These are phyloP conservation scores for Campoplex capitator DNA, from an alignment of 2,888 invertebrate species.

Conservation along the genomic window DNA sequence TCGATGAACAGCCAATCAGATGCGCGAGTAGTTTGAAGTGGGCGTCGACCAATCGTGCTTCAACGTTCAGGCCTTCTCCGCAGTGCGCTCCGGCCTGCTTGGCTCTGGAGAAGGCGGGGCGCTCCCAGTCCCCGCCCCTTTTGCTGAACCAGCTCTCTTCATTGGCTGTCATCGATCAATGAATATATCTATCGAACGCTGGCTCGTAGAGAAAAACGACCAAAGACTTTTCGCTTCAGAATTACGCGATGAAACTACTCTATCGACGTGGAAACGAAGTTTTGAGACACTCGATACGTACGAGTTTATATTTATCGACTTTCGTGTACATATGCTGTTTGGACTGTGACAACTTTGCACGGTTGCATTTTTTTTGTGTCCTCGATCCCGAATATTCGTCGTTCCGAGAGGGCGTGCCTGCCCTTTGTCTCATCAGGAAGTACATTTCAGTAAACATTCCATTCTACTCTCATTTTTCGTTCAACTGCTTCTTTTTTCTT, in stretches of 20 bases:
- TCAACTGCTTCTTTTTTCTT: not conserved
- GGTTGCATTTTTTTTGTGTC: constrained; percentile 21
- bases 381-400: constrained; percentile 17
- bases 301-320: not conserved
- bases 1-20: not conserved
- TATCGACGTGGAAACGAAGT: not conserved
- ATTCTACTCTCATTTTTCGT: not conserved
- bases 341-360: constrained; percentile 38
- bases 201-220: not conserved
- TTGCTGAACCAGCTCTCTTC: not conserved
- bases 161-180: not conserved
- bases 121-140: not conserved
- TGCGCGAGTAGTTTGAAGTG: not conserved
- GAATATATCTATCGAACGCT: not conserved
- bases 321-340: not conserved
- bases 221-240: constrained; percentile 3
- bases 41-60: not conserved
- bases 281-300: not conserved
- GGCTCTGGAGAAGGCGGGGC: not conserved
- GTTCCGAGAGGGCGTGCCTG: not conserved
- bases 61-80: not conserved
- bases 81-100: not conserved
- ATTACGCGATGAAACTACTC: not conserved
- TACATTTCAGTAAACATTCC: constrained; percentile 2
- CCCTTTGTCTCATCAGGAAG: constrained; percentile 13